phyloP scores from a whole-genome alignment of 2,113 vertebrate genomes.

The Burhinus oedicnemus region DNA sequence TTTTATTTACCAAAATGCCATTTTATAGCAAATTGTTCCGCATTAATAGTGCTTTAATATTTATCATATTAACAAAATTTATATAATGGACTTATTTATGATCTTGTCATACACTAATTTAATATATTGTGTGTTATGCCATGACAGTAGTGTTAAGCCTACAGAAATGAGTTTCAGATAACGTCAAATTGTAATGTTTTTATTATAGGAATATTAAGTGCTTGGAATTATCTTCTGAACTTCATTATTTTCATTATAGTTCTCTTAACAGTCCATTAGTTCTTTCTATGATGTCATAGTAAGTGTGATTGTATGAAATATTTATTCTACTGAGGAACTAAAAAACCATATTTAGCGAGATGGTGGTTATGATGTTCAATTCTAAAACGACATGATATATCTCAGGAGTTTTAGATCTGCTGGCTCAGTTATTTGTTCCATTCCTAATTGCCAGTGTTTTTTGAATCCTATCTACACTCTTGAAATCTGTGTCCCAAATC shows the following conservation, averaged over 20 bases:
- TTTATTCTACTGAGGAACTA: not conserved
- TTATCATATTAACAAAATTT: not conserved
- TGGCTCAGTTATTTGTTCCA: not conserved
- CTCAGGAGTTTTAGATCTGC: not conserved
- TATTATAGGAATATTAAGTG: not conserved
- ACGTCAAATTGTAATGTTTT: not conserved
- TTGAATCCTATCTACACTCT: not conserved
- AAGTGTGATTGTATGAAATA: not conserved
- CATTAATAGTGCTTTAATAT: not conserved
- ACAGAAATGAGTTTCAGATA: not conserved
- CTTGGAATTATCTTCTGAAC: not conserved
- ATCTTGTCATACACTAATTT: not conserved
- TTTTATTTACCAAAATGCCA: not conserved
- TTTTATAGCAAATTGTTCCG: not conserved
- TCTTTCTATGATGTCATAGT: not conserved
- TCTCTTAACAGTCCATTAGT: not conserved
- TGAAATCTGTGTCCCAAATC: not conserved
- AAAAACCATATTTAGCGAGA: not conserved
- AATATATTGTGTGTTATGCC: not conserved
- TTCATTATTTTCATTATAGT: not conserved
- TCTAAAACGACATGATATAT: not conserved
- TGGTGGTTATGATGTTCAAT: not conserved
- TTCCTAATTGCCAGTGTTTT: not conserved
- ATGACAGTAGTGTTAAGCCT: not conserved
- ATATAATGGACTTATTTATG: not conserved